Percentiles rank a stretch among this genome's conserved stretches.
Conservation (phyloP, 1,140 invertebrate species). For the Temnothorax curvispinosus region DNA sequence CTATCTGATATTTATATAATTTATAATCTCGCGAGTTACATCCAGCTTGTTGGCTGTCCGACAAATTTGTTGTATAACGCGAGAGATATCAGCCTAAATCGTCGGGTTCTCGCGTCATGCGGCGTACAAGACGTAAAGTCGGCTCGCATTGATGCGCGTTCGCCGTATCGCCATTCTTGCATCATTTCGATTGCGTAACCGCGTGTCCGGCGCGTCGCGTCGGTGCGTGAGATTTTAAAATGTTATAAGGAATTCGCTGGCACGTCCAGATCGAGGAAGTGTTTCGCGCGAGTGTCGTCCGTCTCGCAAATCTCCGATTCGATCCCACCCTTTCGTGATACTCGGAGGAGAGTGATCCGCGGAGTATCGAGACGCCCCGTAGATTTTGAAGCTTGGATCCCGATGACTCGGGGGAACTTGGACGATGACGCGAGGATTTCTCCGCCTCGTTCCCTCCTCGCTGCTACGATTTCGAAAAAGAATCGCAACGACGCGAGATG, state of each 20-base stretch:
- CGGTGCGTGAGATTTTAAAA: constrained; percentile 59
- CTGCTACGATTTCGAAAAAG: constrained; percentile 54
- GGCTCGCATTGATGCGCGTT: constrained; percentile 41
- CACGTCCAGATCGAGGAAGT: constrained; percentile 21
- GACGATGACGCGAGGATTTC: constrained; percentile 63
- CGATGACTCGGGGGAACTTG: constrained; percentile 61
- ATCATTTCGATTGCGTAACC: constrained; percentile 68
- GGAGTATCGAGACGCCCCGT: not conserved
- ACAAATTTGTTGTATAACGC: constrained; percentile 21
- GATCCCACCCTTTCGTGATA: constrained; percentile 44
- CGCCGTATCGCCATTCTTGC: constrained; percentile 62
- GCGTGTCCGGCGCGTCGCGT: constrained; percentile 9
- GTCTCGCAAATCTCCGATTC: not conserved
- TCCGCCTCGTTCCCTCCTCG: not conserved
- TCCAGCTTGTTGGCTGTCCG: not conserved
- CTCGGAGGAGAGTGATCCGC: not conserved
- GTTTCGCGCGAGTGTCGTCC: not conserved
- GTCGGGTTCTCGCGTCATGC: constrained; percentile 25
- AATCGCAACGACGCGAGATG: constrained; percentile 75
- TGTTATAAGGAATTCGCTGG: constrained; percentile 44
- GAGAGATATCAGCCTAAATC: constrained; percentile 14
- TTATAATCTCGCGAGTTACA: constrained; percentile 7
- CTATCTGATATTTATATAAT: constrained; percentile 38
- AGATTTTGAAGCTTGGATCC: not conserved
- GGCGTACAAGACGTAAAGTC: constrained; percentile 1